phyloP scores from a whole-genome alignment of 2,888 invertebrate genomes.

The Caenorhabditis sulstoni region DNA sequence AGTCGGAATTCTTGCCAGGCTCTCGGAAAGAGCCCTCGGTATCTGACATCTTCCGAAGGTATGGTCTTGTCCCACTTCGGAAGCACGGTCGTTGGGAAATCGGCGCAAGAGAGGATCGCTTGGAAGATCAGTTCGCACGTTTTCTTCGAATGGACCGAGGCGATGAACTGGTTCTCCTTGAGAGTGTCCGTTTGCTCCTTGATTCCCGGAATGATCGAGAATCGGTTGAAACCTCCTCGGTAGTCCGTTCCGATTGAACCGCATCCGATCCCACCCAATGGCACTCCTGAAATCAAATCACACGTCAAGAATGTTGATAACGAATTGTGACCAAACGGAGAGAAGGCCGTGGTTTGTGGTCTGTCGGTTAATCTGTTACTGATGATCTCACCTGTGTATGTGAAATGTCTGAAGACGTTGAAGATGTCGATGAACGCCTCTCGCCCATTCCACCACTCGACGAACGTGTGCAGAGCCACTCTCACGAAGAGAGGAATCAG shows the following conservation, averaged over 20 bases:
- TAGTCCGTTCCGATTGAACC: conserved; percentile 92
- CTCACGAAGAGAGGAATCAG: conserved; percentile 74
- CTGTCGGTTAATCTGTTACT: not conserved
- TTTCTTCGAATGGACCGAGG: conserved; percentile 59
- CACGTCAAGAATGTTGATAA: not conserved
- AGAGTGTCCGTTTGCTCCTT: conserved; percentile 87
- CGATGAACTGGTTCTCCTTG: conserved; percentile 69
- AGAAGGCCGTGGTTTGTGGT: not conserved
- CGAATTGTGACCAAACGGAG: not conserved
- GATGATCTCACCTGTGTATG: conserved; percentile 81
- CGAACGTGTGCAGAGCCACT: conserved; percentile 55
- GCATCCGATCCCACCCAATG: conserved; percentile 83
- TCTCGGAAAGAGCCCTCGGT: conserved; percentile 89
- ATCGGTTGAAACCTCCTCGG: conserved; percentile 91
- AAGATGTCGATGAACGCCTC: conserved; percentile 81
- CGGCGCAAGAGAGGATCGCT: conserved; percentile 60
- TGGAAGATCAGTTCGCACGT: conserved; percentile 56
- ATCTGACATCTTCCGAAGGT: conserved; percentile 56
- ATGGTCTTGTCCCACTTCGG: conserved; percentile 52
- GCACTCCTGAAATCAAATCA: conserved; percentile 64
- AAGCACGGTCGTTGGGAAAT: conserved; percentile 47
- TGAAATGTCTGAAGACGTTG: conserved; percentile 80
- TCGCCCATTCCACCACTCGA: conserved; percentile 77
- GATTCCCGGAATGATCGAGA: conserved; percentile 90
- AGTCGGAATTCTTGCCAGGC: conserved; percentile 93